phyloP scores from a whole-genome alignment of 1,140 invertebrate genomes.

The Coptotermes formosanus region DNA sequence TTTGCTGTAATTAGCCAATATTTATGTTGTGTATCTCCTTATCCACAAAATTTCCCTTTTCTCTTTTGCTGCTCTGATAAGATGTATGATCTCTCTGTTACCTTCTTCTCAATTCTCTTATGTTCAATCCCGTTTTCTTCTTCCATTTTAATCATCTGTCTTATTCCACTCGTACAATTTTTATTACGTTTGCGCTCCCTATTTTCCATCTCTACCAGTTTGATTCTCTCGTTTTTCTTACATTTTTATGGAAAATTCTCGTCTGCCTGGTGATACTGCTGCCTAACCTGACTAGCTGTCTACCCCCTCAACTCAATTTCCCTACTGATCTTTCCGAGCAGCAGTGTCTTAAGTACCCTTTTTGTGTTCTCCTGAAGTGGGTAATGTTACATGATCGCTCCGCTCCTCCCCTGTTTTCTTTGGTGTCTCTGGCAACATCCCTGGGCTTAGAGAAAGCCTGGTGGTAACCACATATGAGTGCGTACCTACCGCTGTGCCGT shows the following conservation, averaged over 20 bases:
- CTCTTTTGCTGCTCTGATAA: no score
- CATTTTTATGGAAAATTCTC: neutral
- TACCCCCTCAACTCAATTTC: neutral
- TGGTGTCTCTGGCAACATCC: no score
- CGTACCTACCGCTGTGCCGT: no score
- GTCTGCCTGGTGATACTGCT: neutral
- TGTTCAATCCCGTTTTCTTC: neutral
- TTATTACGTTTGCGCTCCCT: neutral
- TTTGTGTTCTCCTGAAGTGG: no score
- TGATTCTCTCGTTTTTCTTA: neutral
- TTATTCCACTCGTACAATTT: neutral
- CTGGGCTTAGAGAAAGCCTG: no score
- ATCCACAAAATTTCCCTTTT: no score
- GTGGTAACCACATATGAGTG: no score
- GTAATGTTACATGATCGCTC: no score
- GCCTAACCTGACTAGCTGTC: neutral
- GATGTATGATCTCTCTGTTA: no score
- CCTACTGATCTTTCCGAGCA: neutral
- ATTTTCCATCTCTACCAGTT: neutral
- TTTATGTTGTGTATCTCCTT: no score
- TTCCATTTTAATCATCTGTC: conserved; percentile 12
- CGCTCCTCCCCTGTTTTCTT: no score
- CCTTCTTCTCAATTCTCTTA: neutral
- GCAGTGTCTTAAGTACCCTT: neutral
- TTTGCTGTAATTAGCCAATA: no score